Percentiles rank a stretch among this genome's conserved stretches.
Conservation (phyloP, 2,113 vertebrate species). For the Vidua chalybeata region DNA sequence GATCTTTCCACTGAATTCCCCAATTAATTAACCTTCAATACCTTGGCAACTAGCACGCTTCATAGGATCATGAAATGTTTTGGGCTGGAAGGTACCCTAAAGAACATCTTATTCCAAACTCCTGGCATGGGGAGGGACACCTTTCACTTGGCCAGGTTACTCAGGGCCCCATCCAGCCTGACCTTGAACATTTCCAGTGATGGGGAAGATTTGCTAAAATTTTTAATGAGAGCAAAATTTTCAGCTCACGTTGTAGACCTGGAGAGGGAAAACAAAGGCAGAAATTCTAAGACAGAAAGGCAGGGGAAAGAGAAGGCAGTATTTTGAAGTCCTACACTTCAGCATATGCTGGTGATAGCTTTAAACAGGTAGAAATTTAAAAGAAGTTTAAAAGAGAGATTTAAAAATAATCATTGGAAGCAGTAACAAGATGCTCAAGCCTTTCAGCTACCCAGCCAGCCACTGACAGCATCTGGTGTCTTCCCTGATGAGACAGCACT, state of each 20-base stretch:
- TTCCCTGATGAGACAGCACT: neutral
- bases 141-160: neutral
- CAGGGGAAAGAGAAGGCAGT: neutral
- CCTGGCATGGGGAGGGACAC: neutral
- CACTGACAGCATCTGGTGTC: neutral
- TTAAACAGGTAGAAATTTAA: conserved; percentile 36
- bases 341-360: neutral
- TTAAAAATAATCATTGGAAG: conserved; percentile 62
- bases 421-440: neutral
- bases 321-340: conserved; percentile 15
- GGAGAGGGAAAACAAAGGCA: neutral
- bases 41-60: neutral
- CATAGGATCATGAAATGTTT: neutral
- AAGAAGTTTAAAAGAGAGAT: conserved; percentile 65
- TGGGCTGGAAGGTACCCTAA: neutral
- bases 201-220: neutral
- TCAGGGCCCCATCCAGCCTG: neutral
- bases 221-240: neutral
- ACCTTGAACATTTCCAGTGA: neutral
- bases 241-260: neutral
- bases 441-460: neutral
- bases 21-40: neutral
- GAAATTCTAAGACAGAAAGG: neutral
- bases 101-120: neutral
- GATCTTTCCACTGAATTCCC: neutral